Percentiles rank a stretch among this genome's conserved stretches.
Conservation (phyloP, 2,888 invertebrate genomes). For the Tetropium fuscum region DNA sequence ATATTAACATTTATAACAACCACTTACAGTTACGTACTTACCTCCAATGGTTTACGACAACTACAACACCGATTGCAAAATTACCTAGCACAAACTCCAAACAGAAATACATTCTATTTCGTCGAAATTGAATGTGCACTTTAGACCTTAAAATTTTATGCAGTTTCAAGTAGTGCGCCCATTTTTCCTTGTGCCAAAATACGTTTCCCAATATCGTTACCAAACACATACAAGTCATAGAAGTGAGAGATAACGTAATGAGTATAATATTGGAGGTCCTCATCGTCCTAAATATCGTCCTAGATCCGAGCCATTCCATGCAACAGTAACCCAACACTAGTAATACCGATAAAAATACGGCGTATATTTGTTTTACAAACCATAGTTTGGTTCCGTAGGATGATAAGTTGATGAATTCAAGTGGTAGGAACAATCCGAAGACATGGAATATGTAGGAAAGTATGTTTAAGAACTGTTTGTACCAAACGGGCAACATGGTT, state of each 20-base stretch:
- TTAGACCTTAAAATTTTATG: constrained; percentile 27
- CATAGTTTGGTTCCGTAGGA: neutral
- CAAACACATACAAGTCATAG: constrained; percentile 29
- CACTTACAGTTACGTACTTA: no score
- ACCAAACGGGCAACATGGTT: constrained; percentile 6
- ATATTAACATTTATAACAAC: no score
- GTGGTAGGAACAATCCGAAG: constrained; percentile 28
- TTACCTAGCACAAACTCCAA: constrained; percentile 33
- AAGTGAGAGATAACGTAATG: constrained; percentile 16
- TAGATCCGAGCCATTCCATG: constrained; percentile 17
- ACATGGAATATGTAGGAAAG: constrained; percentile 16
- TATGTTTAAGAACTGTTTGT: neutral
- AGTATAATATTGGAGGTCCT: constrained; percentile 35
- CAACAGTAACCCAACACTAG: constrained; percentile 26
- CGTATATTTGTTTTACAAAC: constrained; percentile 14
- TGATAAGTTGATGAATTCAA: constrained; percentile 10
- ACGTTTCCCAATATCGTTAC: constrained; percentile 28
- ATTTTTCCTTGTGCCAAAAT: constrained; percentile 35
- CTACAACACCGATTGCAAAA: constrained; percentile 20
- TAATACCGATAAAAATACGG: constrained; percentile 1
- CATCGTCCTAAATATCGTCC: constrained; percentile 15
- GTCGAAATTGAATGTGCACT: constrained; percentile 19
- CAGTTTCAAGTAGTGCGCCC: constrained; percentile 31
- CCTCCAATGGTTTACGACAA: constrained; percentile 30
- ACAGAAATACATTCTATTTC: constrained; percentile 25